Evolutionary conservation across 1,140 invertebrate genomes (phyloP), one percentile per base, ranked within the genome.

Genomic region (Heliconius melpomene): DNA sequence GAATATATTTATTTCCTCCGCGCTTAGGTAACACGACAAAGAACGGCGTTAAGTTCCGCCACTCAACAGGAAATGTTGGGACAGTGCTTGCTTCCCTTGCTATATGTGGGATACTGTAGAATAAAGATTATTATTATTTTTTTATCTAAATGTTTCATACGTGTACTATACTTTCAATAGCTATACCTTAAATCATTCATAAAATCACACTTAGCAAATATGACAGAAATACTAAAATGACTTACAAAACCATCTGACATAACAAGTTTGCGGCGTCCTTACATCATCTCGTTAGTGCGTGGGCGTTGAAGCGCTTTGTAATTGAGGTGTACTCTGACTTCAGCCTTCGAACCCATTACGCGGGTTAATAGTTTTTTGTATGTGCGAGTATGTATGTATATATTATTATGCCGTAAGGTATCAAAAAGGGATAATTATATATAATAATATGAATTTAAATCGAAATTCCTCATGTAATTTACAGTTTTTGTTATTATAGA

Each of bases 321-420:
- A 66, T 66, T 66, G 60, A 66, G 60, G 26, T 29, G 60, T 66
- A 66, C 60, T 66, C 26, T 29, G 60, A 66, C 60, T 66, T 66
- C 26, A 66, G 13, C 60, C 60, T 66, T 66, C 60, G 60, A 66
- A 18, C 1, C 23, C 60, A 66, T 66, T 13, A 29, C 60, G 23
- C 60, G 26, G 26, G 11, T 66, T 66, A 16, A 66, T 26, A 29
- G 60, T 66, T 66, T 29, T 66, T 66, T 66, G n/a, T 23, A 57
- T 66, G 1, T 60, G 8, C 18, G 16, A 54, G 13, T 54, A 20
- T 54, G 7, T 57, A 57, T 23, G 6, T 46, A 23, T 0, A 57
- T 57, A 57, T 66, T 26, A 26, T 66, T 66, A 3, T 1, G 60
- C 26, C 11, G 26, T 23, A 23, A 29, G 9, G 60, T 66, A 66